Conservation (phyloP, 1,140 invertebrate species). For the Acromyrmex echinatior region DNA sequence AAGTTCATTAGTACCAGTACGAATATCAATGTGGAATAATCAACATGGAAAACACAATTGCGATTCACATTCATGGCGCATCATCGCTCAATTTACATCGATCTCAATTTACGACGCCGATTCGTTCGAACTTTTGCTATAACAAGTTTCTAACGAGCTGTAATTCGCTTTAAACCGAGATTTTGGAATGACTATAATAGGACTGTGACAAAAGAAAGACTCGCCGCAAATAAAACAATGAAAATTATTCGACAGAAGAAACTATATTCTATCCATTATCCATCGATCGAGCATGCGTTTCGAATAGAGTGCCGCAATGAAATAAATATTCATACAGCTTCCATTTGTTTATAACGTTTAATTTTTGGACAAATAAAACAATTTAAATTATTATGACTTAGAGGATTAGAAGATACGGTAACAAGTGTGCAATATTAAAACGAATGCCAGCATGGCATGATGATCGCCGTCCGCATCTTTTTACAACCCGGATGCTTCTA, state of each 20-base stretch:
- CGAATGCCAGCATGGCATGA: not conserved
- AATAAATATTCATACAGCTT: not conserved
- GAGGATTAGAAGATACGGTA: not conserved
- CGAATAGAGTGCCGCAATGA: not conserved
- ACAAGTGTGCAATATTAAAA: not conserved
- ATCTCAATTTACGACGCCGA: conserved; percentile 1
- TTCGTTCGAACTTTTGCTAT: not conserved
- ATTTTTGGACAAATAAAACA: not conserved
- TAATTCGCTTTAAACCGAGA: not conserved
- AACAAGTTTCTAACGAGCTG: not conserved
- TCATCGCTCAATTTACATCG: not conserved
- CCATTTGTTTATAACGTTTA: not conserved
- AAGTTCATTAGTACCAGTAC: not conserved
- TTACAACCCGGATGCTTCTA: conserved; percentile 12
- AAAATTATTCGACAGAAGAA: conserved; percentile 6
- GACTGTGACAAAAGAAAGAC: not conserved
- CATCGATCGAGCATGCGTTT: not conserved
- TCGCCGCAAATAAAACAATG: not conserved
- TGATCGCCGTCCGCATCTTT: not conserved
- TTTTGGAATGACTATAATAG: not conserved
- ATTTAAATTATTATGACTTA: not conserved
- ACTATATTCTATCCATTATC: not conserved
- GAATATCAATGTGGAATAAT: not conserved
- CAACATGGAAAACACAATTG: not conserved
- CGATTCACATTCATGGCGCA: not conserved